Evolutionary conservation across 2,113 vertebrate species (phyloP), one percentile per base, ranked within the genome.

Genomic region (Pelecanus crispus): DNA sequence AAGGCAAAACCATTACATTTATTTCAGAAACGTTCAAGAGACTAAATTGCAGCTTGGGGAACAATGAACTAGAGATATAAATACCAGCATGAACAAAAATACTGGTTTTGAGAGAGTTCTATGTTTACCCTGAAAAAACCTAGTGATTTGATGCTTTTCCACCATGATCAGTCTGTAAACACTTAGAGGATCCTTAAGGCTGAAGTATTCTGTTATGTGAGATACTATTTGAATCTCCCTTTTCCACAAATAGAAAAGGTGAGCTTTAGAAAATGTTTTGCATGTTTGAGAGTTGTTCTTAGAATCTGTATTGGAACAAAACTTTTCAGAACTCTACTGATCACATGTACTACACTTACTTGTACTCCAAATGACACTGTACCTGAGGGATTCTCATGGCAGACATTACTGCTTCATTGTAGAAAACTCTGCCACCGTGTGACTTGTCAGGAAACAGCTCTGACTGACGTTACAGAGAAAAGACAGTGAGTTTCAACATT

Each of bases 381-480:
- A 99, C 99, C 99, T 99, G 99, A 26, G 99, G 98, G 96, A 99
- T 98, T 83, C 98, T 98, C 98, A 98, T 96, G 73, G 99, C 98
- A 79, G 98, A 99, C 98, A 99, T 99, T 71, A 99, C 87, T 20
- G 98, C 98, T 97, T 99, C 98, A 5, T 99, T 99, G 93, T 98
- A 99, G 93, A 99, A 99, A 11, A 93, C 49, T 47, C 98, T 96
- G 77, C 99, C 99, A 32, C 99, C 99, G 1, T 99, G 99, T 88
- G 98, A 97, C 96, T 98, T 98, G 93, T 99, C 99, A 40, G 99
- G 98, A 81, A 99, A 99, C 91, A 99, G 98, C 92, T 99, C 99
- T 25, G 99, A 98, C 98, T 99, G 96, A 82, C 22, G 7, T 44
- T 0, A 5, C 24, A 92, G 47, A 26, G 50, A 16, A 32, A 71